Evolutionary conservation across 2,797 vertebrate species (phyloP), one percentile per base, ranked within the genome.

Genomic region (Sebastes kiyomatsui): DNA sequence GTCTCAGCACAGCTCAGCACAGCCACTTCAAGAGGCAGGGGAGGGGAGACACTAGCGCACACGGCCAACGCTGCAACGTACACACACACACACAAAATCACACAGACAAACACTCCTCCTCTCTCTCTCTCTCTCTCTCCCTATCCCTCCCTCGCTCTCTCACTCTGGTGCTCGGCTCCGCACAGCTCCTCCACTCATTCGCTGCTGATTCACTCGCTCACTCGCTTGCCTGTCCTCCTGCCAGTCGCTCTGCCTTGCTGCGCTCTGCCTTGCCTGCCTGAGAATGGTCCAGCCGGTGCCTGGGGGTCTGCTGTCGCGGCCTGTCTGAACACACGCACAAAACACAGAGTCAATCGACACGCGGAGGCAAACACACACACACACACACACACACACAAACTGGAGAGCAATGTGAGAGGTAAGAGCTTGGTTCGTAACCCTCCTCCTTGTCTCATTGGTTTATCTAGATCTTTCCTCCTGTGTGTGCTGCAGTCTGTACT

Each of bases 271-370:
- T 85, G 87, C 88, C 93, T 91, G 93, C 93, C 93, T 90, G 88
- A 95, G 93, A 94, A 96, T 96, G 96, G 95, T 96, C 96, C 96
- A 95, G 94, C 94, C 93, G 95, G 96, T 95, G 96, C 96, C 95
- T 92, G 94, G 92, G 96, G 95, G 94, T 95, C 95, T 95, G 92
- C 94, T 95, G 95, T 95, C 93, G 93, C 85, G 92, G 94, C 94
- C 96, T 95, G 93, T 95, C 95, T 96, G 95, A 96, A 93, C 92
- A 91, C 91, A 89, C 91, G 84, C 94, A 87, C 94, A 87, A 88
- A 86, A 90, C 91, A 88, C 84, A 89, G 92, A 91, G 92, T 88
- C 91, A 86, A 61, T 83, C 93, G 88, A 86, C 87, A 90, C 88
- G 71, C 90, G 87, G 87, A 91, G 87, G 90, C 84, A 78, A 87